Evolutionary conservation across 2,888 invertebrate genomes (phyloP), one percentile per base, ranked within the genome.

Genomic region (Agrochola litura): DNA sequence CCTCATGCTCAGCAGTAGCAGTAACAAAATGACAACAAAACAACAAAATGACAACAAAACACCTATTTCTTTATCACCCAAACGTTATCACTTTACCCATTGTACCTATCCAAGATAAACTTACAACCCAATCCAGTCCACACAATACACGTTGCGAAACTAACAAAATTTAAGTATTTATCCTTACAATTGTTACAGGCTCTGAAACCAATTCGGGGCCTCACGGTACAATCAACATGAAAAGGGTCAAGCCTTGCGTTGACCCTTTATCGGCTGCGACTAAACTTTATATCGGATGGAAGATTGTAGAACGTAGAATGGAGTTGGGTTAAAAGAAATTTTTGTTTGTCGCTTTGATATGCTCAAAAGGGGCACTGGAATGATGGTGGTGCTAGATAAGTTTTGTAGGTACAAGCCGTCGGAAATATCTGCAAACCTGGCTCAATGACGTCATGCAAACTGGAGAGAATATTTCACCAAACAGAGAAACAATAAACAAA

Each of bases 111-210:
- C 52, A 19, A 25, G 43, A 65, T 46, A 74, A 83, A 74, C 60
- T 58, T 61, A 77, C n/a, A 73, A 58, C 54, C 70, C 56, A 75
- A 84, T 85, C 60, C 41, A 70, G 60, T 67, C n/a, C 19, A 65
- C 76, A 76, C 85, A 85, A 82, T 75, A 85, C 79, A 49, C 72
- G 72, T 66, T 73, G 63, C 74, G 79, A 61, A 73, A 66, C 73
- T 71, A 84, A 87, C 88, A 82, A 86, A 86, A 81, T 85, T 88
- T 88, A 86, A 87, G 79, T 87, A 88, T 87, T 87, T 87, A 87
- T 87, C 66, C 79, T 68, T 73, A 52, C 82, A 83, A 79, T 84
- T 86, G 83, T 82, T 82, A 82, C 71, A n/a, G 76, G 72, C 82
- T 86, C 73, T 81, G 77, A 73, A 75, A 81, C 70, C 88, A 75